Evolutionary conservation across 1,140 invertebrate genomes (phyloP), one percentile per base, ranked within the genome.

Genomic region (Achroia grisella): DNA sequence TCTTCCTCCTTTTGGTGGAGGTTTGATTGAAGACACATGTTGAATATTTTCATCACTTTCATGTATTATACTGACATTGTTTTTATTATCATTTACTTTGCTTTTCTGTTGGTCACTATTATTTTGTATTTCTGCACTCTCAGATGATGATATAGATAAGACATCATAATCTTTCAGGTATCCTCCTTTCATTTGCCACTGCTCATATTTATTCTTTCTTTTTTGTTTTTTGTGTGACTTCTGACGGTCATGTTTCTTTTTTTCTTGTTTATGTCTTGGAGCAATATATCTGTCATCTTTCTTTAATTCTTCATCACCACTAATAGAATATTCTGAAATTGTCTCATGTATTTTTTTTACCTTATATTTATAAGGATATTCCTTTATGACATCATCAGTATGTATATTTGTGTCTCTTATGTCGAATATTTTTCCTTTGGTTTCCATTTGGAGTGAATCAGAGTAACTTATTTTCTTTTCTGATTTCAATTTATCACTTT

Each of bases 121-220:
- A 37, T 37, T 17, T 8, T 17, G 13, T 37, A 37, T 11, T 17
- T 37, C 35, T 37, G 13, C 10, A 9, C 71, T 63, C 45, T 68
- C 65, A 12, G 52, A 56, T 48, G 67, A 66, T 10, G 46, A 45
- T 3, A 62, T 28, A 11, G 71, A 71, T 28, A 72, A 52, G 29
- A 71, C 65, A 55, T 78, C 77, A 60, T 69, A 78, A 48, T 77
- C 71, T 42, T 68, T 74, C 10, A 77, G 44, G 35, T 78, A 69
- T 23, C 75, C 78, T 13, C 73, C 71, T 45, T 84, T 84, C 51
- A 79, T 75, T 55, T 81, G 71, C 68, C 71, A 82, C 33, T 78
- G 66, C 44, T 76, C 76, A 56, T 79, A 74, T 47, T 74, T 81
- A 43, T 74, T 71, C 13, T 61, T 70, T 15, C 69, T 74, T 39